Conservation (phyloP, 2,113 vertebrate genomes). For the Barbus barbus region DNA sequence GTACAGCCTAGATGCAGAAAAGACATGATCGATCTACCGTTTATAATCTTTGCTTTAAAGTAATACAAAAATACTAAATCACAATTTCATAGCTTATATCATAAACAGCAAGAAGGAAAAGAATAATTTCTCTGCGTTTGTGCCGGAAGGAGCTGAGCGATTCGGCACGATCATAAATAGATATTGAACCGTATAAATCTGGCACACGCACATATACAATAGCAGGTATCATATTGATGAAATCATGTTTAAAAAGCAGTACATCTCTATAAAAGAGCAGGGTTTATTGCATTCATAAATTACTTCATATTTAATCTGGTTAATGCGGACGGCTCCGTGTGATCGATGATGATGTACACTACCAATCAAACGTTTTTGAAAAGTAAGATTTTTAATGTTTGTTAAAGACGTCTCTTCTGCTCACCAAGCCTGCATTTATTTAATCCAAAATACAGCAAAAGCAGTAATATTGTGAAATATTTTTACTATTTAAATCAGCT, state of each 20-base stretch:
- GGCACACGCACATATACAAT: conserved; percentile 55
- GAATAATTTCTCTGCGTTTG: not conserved
- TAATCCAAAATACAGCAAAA: too few relatives aligned
- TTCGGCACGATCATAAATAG: conserved; percentile 68
- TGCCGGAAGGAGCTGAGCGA: conserved; percentile 33
- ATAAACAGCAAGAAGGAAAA: conserved; percentile 68
- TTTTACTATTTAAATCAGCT: too few relatives aligned
- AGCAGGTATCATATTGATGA: conserved; percentile 55
- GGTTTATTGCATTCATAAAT: conserved; percentile 48
- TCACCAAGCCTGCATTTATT: too few relatives aligned
- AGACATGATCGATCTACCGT: not conserved
- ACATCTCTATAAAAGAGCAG: conserved; percentile 66
- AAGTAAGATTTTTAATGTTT: too few relatives aligned
- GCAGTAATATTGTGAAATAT: too few relatives aligned
- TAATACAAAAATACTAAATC: conserved; percentile 37
- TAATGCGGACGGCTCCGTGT: conserved; percentile 42
- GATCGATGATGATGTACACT: too few relatives aligned
- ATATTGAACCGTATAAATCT: conserved; percentile 64
- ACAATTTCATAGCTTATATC: conserved; percentile 75
- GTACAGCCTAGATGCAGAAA: conserved; percentile 14
- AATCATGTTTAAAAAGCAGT: conserved; percentile 59
- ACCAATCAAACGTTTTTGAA: too few relatives aligned
- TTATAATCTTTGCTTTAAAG: conserved; percentile 8
- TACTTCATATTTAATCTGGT: conserved; percentile 53
- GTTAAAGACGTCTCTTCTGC: too few relatives aligned